Conservation (phyloP, 2,888 invertebrate genomes). For the Apodemia mormo region DNA sequence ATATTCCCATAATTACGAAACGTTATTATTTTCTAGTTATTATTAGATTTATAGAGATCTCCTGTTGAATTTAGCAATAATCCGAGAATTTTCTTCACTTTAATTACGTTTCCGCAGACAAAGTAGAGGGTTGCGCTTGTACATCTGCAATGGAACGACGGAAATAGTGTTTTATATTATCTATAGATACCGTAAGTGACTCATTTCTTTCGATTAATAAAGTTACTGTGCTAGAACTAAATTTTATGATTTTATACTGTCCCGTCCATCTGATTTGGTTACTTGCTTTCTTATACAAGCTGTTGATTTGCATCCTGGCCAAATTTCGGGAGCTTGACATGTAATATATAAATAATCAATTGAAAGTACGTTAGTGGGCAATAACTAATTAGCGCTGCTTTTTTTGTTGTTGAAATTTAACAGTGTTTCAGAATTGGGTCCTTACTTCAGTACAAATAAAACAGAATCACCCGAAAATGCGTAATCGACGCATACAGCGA, state of each 20-base stretch:
- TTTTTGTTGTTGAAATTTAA: too few species aligned
- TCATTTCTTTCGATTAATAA: conserved; percentile 4
- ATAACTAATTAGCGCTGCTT: too few species aligned
- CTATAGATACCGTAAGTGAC: conserved; percentile 7
- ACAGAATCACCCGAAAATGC: too few species aligned
- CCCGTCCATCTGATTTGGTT: conserved; percentile 16
- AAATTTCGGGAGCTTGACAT: too few species aligned
- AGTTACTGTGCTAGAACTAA: conserved; percentile 5
- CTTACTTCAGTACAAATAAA: too few species aligned
- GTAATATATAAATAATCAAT: too few species aligned
- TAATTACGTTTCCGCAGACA: not conserved
- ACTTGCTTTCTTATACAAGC: conserved; percentile 4
- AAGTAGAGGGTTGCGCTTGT: conserved; percentile 12
- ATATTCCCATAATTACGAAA: conserved; percentile 8
- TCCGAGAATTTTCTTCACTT: not conserved
- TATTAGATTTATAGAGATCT: conserved; percentile 9
- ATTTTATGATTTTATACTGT: conserved; percentile 15
- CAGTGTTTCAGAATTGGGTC: too few species aligned
- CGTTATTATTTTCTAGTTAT: conserved; percentile 4
- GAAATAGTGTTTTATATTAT: conserved; percentile 15
- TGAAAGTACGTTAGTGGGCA: too few species aligned
- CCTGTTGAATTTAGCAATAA: conserved; percentile 11
- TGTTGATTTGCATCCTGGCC: too few species aligned
- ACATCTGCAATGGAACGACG: conserved; percentile 7
- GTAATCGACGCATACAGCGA: too few species aligned